A percentile compares a stretch with the other conserved stretches of the same genome.
These are phyloP conservation scores for Apomyelois bistriatella DNA, from an alignment of 2,888 invertebrate species.

Conservation along the genomic window DNA sequence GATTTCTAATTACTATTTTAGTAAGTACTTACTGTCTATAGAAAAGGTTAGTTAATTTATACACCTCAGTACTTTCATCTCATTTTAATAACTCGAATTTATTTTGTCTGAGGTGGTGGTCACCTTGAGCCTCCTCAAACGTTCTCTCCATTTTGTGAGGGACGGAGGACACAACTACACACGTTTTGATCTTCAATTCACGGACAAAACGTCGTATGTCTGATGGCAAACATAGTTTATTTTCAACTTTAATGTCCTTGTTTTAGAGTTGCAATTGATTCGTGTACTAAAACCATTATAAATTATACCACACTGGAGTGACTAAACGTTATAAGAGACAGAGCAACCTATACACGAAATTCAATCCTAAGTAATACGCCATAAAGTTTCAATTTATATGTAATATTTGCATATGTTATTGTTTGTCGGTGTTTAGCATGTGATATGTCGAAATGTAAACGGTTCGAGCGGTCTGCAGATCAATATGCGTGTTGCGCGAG, in stretches of 20 bases:
- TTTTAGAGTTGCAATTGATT: slow-evolving; percentile 25
- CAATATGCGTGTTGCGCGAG: slow-evolving; percentile 78
- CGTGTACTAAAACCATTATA: slow-evolving; percentile 35
- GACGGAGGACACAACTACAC: slow-evolving; percentile 29
- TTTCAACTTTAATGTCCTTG: fast-evolving
- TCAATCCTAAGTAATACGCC: fast-evolving
- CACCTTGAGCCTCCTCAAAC: slow-evolving; percentile 28
- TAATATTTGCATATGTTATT: slow-evolving; percentile 57
- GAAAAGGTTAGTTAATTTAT: neutral
- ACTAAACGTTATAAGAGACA: slow-evolving; percentile 30
- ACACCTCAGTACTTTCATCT: neutral
- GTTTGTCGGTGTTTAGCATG: slow-evolving; percentile 77
- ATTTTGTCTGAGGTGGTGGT: slow-evolving; percentile 20
- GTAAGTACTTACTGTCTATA: too few relatives aligned
- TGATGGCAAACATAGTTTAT: fast-evolving
- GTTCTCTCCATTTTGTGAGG: slow-evolving; percentile 24
- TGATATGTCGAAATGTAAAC: slow-evolving; percentile 79
- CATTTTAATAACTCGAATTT: slow-evolving; percentile 28
- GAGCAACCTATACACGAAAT: slow-evolving; percentile 19
- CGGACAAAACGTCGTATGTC: slow-evolving; percentile 10
- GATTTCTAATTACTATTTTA: too few relatives aligned
- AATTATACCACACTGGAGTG: slow-evolving; percentile 41
- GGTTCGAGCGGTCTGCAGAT: slow-evolving; percentile 77
- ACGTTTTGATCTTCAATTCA: slow-evolving; percentile 15
- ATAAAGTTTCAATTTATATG: slow-evolving; percentile 36